These are phyloP conservation scores for Neotragus moschatus DNA, from an alignment of 2,113 vertebrate genomes.

Conservation along the genomic window DNA sequence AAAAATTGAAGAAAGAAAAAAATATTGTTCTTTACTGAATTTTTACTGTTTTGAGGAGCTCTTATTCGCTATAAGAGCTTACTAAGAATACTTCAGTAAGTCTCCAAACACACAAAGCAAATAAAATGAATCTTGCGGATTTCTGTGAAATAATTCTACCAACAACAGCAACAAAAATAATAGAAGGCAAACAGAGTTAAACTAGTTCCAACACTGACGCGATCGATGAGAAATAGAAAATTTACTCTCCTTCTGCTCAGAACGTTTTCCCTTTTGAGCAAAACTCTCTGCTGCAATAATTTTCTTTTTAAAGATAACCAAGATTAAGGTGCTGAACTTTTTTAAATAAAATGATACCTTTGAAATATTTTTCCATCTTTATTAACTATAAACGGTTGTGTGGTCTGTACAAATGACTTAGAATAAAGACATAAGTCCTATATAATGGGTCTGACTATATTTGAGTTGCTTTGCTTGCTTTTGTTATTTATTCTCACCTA, in stretches of 20 bases:
- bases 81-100: not conserved
- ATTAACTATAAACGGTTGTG: not conserved
- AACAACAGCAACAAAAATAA: constrained; percentile 51
- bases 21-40: not conserved
- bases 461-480: not conserved
- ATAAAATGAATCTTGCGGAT: constrained; percentile 15
- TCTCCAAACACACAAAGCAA: constrained; percentile 25
- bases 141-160: constrained; percentile 38
- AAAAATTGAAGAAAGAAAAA: not conserved
- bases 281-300: not conserved
- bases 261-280: not conserved
- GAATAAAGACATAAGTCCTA: not conserved
- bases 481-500: not conserved
- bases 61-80: not conserved
- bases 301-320: not conserved
- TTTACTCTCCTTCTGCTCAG: not conserved
- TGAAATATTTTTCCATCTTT: not conserved
- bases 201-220: constrained; percentile 50
- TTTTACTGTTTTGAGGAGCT: not conserved
- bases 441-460: not conserved
- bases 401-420: not conserved
- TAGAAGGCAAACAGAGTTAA: not conserved
- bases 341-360: constrained; percentile 22
- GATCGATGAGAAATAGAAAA: constrained; percentile 34
- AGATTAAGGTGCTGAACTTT: constrained; percentile 21